Evolutionary conservation across 2,113 vertebrate species (phyloP), one percentile per base, ranked within the genome.

Genomic region (Lutjanus erythropterus): DNA sequence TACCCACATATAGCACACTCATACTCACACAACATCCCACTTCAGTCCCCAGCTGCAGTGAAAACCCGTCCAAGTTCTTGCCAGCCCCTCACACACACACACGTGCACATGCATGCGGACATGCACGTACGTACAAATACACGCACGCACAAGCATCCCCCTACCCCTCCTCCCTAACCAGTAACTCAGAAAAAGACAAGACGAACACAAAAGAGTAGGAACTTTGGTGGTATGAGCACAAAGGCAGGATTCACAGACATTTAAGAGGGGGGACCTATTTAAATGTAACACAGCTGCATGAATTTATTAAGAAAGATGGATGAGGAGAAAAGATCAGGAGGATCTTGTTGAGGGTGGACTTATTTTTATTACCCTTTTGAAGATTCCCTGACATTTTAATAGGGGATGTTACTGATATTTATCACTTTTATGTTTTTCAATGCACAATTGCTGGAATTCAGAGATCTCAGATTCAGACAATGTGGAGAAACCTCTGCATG

Each of bases 181-280:
- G 68, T 69, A 83, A 66, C 62, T 83, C 35, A 27, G 80, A 73
- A 31, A 71, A 67, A 81, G 50, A 78, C 27, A 83, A 70, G 78
- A 75, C 41, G 19, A 66, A 56, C 46, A 75, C 72, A 71, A 81
- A 80, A 81, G 84, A 81, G 86, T 65, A 85, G 85, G 85, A 92
- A 87, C 85, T 72, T 80, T 76, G 49, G 79, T 78, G 78, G 66
- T 47, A 42, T 67, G 70, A 75, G 83, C 84, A 95, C 92, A 94
- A 94, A 94, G 90, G 74, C 78, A 52, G 86, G 86, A 94, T 94
- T 95, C 90, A 93, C 65, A 83, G 86, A 81, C 67, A 44, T 74
- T 84, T 6, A 66, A 80, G 78, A 73, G 71, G 87, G 81, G 81
- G 86, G 87, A 87, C 74, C 60, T 68, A 91, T 92, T 93, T 92